These are phyloP conservation scores for Colletes latitarsis DNA, from an alignment of 1,140 invertebrate species.

Conservation along the genomic window DNA sequence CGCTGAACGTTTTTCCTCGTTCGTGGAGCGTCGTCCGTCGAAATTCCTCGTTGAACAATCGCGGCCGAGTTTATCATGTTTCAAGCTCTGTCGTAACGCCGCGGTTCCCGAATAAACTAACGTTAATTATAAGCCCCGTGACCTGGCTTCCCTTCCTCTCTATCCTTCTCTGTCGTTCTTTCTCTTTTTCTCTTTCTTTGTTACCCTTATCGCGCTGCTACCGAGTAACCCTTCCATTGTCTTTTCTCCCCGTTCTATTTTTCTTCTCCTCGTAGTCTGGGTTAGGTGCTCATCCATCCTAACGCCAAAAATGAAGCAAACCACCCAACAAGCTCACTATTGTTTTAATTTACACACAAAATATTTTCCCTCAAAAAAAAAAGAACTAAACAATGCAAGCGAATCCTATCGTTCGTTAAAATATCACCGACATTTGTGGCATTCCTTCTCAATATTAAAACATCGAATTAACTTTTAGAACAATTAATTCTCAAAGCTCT, in stretches of 20 bases:
- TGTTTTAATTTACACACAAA: too few relatives aligned
- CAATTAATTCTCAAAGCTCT: too few relatives aligned
- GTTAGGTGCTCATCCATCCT: too few relatives aligned
- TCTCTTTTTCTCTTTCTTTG: background rate
- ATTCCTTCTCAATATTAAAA: too few relatives aligned
- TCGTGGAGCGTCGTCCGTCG: constrained; percentile 17
- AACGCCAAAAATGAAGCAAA: too few relatives aligned
- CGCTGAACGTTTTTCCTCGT: constrained; percentile 1
- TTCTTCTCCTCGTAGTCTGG: too few relatives aligned
- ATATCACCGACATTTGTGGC: too few relatives aligned
- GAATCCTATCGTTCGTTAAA: too few relatives aligned
- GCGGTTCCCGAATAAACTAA: constrained; percentile 44
- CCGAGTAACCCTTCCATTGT: constrained; percentile 43
- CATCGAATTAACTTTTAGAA: too few relatives aligned
- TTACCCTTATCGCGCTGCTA: background rate
- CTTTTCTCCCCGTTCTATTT: constrained; percentile 9
- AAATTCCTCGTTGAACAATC: constrained; percentile 54
- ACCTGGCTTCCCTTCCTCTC: constrained; percentile 15
- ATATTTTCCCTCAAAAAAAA: too few relatives aligned
- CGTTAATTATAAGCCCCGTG: constrained; percentile 51
- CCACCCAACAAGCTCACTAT: too few relatives aligned
- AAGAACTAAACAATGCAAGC: too few relatives aligned
- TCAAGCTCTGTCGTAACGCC: background rate
- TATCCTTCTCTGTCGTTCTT: background rate
- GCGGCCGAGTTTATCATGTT: constrained; percentile 51